These are phyloP conservation scores for Trachythela sp. DNA, from an alignment of 64 coral and sea anemone species.

Conservation along the genomic window DNA sequence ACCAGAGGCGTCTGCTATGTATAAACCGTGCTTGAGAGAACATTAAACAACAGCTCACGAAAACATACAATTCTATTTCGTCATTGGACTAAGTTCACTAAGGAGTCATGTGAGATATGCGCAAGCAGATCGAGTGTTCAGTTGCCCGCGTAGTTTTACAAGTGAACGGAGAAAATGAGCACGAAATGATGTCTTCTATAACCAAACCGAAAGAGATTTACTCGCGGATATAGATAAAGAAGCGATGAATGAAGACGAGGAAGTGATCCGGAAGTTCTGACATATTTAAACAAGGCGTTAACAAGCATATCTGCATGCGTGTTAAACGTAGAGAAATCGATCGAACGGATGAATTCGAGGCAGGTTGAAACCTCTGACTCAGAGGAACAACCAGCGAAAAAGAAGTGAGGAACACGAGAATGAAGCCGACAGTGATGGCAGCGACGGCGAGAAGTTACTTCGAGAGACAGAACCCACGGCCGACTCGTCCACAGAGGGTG, in stretches of 20 bases:
- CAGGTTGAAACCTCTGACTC: no score
- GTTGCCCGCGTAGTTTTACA: not conserved
- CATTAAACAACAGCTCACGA: no score
- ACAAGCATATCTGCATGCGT: not conserved
- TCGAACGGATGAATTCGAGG: not conserved
- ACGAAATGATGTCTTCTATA: no score
- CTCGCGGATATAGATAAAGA: no score
- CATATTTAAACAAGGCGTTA: not conserved
- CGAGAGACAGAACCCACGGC: slow-evolving; percentile 26
- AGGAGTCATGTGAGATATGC: slow-evolving; percentile 28
- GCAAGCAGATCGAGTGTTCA: slow-evolving; percentile 16
- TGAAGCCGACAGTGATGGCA: not conserved
- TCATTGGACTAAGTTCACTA: slow-evolving; percentile 23
- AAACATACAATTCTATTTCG: slow-evolving; percentile 27
- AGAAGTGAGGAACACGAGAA: slow-evolving; percentile 17
- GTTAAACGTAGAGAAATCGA: not conserved
- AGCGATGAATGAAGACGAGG: not conserved
- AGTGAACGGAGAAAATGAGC: not conserved
- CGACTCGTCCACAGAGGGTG: slow-evolving; percentile 34
- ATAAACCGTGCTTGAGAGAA: no score
- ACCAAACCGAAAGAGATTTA: no score
- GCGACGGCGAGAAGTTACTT: slow-evolving; percentile 29
- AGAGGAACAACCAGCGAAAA: slow-evolving; percentile 4
- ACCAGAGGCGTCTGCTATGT: no score
- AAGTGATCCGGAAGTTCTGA: not conserved